These are phyloP conservation scores for Loris lydekkerianus DNA, from an alignment of 2,797 vertebrate species.

Conservation along the genomic window DNA sequence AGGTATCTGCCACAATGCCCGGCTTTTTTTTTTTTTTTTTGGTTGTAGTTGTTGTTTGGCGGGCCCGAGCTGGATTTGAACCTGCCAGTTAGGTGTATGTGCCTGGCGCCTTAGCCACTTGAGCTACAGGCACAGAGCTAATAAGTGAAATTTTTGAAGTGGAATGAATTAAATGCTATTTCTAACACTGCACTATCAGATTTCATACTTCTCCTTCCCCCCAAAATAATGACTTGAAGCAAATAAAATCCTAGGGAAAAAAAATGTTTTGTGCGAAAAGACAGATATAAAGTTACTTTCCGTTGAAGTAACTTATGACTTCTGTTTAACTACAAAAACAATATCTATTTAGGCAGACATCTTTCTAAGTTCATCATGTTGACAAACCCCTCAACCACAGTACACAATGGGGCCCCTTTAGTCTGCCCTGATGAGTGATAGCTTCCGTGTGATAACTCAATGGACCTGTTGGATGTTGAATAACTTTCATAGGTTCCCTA, in stretches of 20 bases:
- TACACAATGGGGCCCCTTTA: conserved; percentile 59
- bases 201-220: conserved; percentile 25
- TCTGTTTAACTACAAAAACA: not conserved
- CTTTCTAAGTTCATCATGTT: conserved; percentile 62
- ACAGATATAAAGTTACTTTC: not conserved
- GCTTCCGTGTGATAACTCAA: conserved; percentile 76
- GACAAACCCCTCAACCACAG: conserved; percentile 47
- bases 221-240: conserved; percentile 63
- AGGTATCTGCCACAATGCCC: no score
- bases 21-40: no score
- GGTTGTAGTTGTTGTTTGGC: no score
- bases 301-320: conserved; percentile 7
- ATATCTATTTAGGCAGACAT: conserved; percentile 47
- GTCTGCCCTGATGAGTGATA: conserved; percentile 79
- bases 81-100: no score
- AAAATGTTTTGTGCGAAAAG: conserved; percentile 9
- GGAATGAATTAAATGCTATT: conserved; percentile 65
- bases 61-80: no score
- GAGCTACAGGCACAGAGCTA: no score
- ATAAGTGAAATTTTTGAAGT: conserved; percentile 1
- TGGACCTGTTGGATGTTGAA: conserved; percentile 52
- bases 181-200: conserved; percentile 6
- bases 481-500: conserved; percentile 64
- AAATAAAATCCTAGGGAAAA: conserved; percentile 42
- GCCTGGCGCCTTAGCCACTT: no score